Evolutionary conservation across 2,797 vertebrate genomes (phyloP).

Genomic region (Alouatta caraya): DNA sequence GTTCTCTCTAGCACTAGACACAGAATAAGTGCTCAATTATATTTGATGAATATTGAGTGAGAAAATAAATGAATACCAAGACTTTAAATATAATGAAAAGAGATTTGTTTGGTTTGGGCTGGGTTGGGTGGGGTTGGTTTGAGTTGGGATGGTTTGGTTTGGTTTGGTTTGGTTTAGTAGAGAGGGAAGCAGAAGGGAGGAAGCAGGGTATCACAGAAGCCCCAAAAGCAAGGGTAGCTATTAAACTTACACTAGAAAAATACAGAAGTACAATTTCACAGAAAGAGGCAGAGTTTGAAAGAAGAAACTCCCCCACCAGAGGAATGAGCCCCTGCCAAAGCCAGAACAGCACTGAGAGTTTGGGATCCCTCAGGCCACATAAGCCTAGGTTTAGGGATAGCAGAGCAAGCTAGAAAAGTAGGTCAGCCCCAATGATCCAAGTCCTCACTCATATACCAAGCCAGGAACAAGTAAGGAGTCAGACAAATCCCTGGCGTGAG

Average conservation of each 20-base stretch:
- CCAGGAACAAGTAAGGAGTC: neutral
- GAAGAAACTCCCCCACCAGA: neutral
- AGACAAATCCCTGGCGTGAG: neutral
- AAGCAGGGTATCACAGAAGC: neutral
- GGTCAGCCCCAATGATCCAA: rapidly evolving
- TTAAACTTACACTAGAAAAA: neutral
- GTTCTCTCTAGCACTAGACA: neutral
- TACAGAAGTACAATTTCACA: rapidly evolving
- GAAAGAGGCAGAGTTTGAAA: rapidly evolving
- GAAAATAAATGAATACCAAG: constrained; percentile 28
- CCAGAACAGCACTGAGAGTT: too few relatives aligned
- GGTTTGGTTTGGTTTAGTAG: neutral
- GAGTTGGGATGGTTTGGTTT: too few relatives aligned
- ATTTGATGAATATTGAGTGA: constrained; percentile 25
- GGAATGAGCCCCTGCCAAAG: neutral
- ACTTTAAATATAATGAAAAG: constrained; percentile 16
- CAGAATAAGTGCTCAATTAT: constrained; percentile 47
- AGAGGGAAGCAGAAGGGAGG: neutral
- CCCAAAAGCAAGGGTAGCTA: neutral
- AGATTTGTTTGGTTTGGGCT: neutral
- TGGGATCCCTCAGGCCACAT: rapidly evolving
- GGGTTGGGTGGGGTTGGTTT: neutral
- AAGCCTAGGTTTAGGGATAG: neutral
- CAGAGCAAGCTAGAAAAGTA: neutral
- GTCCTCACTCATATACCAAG: neutral